phyloP scores from a whole-genome alignment of 2,888 invertebrate genomes.

The Phengaris arion region DNA sequence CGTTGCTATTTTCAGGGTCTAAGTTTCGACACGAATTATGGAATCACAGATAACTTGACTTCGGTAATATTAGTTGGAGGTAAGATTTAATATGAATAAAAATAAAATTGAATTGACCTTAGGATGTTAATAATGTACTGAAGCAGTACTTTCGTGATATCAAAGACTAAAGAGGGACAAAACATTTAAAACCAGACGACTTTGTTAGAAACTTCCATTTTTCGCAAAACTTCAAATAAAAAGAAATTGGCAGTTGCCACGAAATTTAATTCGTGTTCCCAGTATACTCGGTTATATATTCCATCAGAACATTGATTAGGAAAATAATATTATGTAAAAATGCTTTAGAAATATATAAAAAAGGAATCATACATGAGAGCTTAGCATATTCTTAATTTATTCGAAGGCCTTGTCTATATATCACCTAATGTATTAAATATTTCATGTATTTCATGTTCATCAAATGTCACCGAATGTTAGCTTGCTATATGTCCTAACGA shows the following conservation, averaged over 20 bases:
- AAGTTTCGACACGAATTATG: conserved; percentile 91
- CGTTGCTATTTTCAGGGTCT: conserved; percentile 77
- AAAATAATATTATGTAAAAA: no score
- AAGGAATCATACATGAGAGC: no score
- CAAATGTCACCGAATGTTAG: neutral
- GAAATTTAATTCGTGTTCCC: no score
- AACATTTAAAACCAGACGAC: no score
- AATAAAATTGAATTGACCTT: neutral
- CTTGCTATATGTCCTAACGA: conserved; percentile 17
- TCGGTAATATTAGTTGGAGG: conserved; percentile 94
- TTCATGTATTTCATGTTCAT: neutral
- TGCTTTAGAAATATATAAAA: no score
- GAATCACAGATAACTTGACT: conserved; percentile 90
- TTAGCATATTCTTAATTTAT: neutral
- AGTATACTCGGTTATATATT: no score
- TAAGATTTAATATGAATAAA: conserved; percentile 54
- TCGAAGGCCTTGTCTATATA: neutral
- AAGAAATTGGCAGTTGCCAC: no score
- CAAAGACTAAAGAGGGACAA: no score
- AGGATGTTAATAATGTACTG: neutral
- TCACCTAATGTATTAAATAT: conserved; percentile 17
- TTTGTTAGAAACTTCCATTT: no score
- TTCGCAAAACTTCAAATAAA: no score
- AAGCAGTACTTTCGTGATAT: no score
- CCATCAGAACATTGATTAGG: no score